Evolutionary conservation across 2,797 vertebrate species (phyloP), one percentile per base, ranked within the genome.

Genomic region (Pelodytes ibericus): DNA sequence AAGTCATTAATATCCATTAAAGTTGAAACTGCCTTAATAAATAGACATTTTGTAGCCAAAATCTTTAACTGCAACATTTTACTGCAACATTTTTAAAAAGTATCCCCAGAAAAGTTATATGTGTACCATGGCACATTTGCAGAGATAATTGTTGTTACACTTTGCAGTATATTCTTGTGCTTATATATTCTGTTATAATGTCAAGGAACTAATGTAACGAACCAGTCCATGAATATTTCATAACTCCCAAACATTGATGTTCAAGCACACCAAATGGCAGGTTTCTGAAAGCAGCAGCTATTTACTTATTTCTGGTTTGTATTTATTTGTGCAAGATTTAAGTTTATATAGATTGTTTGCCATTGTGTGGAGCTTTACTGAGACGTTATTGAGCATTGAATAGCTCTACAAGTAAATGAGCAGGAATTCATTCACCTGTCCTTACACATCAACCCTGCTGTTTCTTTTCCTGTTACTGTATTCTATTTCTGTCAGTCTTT

Each of bases 401-500:
- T 31, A 16, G 24, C 22, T 27, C 24, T 44, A 26, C 25, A 26
- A 49, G 25, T 51, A 20, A 65, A 65, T 27, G 16, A 25, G 18
- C 22, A 26, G 56, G 49, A 63, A 71, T 77, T 30, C 77, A 86
- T 81, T 81, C 85, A 88, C 86, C 88, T 89, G 86, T 76, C 79
- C 76, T 74, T 58, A 81, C 71, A 67, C 80, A 76, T 85, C 77
- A 72, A 84, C 81, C 80, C 76, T 1, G 44, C 66, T 70, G 27
- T 27, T 73, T 27, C 26, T 63, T 64, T 79, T 79, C 77, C 77
- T 79, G 62, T 79, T 79, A 44, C 77, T 84, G 77, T 13, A n/a
- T 77, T 64, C 83, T 84, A 73, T 88, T 87, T 84, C 83, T 84
- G 81, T 84, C 62, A 80, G 15, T 80, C 74, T 80, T 87, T 84